Percentiles rank a stretch among this genome's conserved stretches.
Conservation (phyloP, 2,888 invertebrate genomes). For the Geotrupes spiniger region DNA sequence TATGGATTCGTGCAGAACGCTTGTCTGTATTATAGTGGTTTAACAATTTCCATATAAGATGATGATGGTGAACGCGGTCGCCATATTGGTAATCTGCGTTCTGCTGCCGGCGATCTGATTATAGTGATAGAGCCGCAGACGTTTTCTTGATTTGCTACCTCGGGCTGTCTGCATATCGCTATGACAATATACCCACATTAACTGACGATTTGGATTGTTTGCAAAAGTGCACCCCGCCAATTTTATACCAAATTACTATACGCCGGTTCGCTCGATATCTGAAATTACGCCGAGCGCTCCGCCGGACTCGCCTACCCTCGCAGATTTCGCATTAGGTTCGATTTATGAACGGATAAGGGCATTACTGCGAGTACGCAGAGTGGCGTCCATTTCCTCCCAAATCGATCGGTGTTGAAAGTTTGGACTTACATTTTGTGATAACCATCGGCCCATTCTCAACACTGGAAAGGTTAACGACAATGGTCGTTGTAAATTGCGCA, state of each 20-base stretch:
- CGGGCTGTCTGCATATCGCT: constrained; percentile 27
- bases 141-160: constrained; percentile 33
- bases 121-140: constrained; percentile 42
- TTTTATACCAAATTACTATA: constrained; percentile 24
- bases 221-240: constrained; percentile 19
- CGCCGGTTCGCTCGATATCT: constrained; percentile 14
- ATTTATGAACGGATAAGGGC: too few relatives aligned
- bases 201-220: constrained; percentile 31
- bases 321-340: too few relatives aligned
- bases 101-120: constrained; percentile 39
- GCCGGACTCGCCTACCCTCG: too few relatives aligned
- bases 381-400: too few relatives aligned
- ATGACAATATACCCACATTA: constrained; percentile 33
- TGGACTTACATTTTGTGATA: too few relatives aligned
- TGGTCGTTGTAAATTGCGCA: too few relatives aligned
- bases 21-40: constrained; percentile 48
- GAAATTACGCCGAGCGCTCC: constrained; percentile 8
- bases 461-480: too few relatives aligned
- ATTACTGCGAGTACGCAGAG: too few relatives aligned
- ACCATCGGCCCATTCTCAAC: too few relatives aligned
- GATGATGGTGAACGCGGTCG: constrained; percentile 38
- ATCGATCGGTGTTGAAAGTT: too few relatives aligned
- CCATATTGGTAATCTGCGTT: constrained; percentile 36
- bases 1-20: constrained; percentile 47
- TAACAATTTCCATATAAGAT: constrained; percentile 48